These are phyloP conservation scores for Calameuta filiformis DNA, from an alignment of 2,888 invertebrate species.

Conservation along the genomic window DNA sequence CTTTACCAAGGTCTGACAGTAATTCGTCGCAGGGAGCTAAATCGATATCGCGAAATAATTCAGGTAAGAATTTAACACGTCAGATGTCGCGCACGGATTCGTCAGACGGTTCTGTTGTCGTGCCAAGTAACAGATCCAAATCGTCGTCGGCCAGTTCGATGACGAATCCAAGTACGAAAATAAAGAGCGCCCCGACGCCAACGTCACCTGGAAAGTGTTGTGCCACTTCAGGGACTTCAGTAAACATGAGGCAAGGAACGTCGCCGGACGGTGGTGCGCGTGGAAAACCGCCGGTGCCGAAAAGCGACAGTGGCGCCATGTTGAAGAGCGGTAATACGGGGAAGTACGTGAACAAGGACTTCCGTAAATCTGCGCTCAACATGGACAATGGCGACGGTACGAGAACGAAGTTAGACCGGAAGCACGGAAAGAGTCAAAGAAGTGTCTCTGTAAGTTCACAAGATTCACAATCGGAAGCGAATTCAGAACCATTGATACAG, in stretches of 20 bases:
- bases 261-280: slow-evolving; percentile 51
- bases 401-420: slow-evolving; percentile 43
- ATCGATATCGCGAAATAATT: slow-evolving; percentile 42
- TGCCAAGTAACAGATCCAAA: slow-evolving; percentile 61
- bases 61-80: slow-evolving; percentile 47
- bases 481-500: slow-evolving; percentile 35
- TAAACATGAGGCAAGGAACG: slow-evolving; percentile 48
- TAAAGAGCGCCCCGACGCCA: slow-evolving; percentile 44
- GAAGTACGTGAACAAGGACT: slow-evolving; percentile 76
- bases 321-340: slow-evolving; percentile 57
- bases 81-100: slow-evolving; percentile 54
- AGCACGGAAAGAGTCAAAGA: slow-evolving; percentile 51
- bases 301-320: slow-evolving; percentile 56
- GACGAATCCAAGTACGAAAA: slow-evolving; percentile 54
- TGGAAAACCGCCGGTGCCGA: slow-evolving; percentile 67
- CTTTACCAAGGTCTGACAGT: slow-evolving; percentile 33
- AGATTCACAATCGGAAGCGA: slow-evolving; percentile 51
- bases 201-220: slow-evolving; percentile 1
- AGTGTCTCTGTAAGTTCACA: slow-evolving; percentile 68
- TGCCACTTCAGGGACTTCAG: slow-evolving; percentile 27
- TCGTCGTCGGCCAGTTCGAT: slow-evolving; percentile 53
- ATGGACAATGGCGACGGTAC: slow-evolving; percentile 67
- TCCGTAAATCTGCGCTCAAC: slow-evolving; percentile 79
- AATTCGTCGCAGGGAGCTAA: slow-evolving; percentile 16
- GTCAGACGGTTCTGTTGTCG: slow-evolving; percentile 48